A percentile compares a stretch with the other conserved stretches of the same genome.
Evolutionary conservation across 2,797 vertebrate genomes (phyloP).

Genomic region (Argyrosomus regius): DNA sequence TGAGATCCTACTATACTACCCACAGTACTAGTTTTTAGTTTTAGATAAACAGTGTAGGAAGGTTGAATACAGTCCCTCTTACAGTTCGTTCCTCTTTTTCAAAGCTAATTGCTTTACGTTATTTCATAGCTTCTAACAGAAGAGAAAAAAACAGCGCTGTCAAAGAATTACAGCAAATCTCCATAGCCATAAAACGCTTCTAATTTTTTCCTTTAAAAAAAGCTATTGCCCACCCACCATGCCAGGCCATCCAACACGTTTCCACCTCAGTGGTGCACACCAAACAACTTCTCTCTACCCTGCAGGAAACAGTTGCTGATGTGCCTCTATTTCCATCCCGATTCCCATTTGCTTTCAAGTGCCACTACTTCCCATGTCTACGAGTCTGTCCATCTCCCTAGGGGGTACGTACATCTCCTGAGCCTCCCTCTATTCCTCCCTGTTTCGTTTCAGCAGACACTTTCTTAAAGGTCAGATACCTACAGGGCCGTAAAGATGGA

Average conservation of each 20-base stretch:
- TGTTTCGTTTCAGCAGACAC: constrained; percentile 66
- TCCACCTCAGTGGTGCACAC: constrained; percentile 80
- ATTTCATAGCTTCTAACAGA: constrained; percentile 5
- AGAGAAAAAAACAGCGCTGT: constrained; percentile 11
- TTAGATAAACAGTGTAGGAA: constrained; percentile 9
- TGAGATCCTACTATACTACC: not conserved
- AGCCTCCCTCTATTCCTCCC: constrained; percentile 58
- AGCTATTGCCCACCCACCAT: constrained; percentile 69
- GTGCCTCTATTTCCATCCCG: constrained; percentile 77
- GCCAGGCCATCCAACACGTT: constrained; percentile 70
- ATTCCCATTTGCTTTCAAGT: constrained; percentile 82
- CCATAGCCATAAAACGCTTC: constrained; percentile 36
- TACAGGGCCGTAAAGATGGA: constrained; percentile 65
- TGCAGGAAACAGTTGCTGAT: constrained; percentile 78
- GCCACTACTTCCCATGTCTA: constrained; percentile 74
- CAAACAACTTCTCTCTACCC: constrained; percentile 74
- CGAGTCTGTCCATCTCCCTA: constrained; percentile 70
- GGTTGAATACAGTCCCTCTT: not conserved
- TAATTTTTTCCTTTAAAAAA: constrained; percentile 53
- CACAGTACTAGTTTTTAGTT: not conserved
- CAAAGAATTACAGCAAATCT: constrained; percentile 43
- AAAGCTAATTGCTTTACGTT: not conserved
- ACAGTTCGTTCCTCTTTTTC: not conserved
- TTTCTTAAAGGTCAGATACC: constrained; percentile 81
- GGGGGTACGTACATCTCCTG: constrained; percentile 69